These are phyloP conservation scores for Drosophila littoralis DNA, from an alignment of 1,140 invertebrate species.

Conservation along the genomic window DNA sequence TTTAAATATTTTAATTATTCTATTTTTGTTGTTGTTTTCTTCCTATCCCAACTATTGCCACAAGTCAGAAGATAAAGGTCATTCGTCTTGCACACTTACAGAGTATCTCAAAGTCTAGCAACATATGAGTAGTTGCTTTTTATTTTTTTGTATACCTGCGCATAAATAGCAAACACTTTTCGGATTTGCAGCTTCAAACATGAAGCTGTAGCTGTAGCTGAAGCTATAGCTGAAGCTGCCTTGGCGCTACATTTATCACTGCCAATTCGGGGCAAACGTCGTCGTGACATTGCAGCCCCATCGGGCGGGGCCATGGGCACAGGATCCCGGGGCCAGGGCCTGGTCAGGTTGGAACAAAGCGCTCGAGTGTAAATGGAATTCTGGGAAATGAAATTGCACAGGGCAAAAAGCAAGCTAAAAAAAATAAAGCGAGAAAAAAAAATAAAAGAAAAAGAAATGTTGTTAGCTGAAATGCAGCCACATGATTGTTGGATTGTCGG, in stretches of 20 bases:
- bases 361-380: slow-evolving; percentile 78
- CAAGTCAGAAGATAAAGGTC: neutral
- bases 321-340: neutral
- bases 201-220: slow-evolving; percentile 34
- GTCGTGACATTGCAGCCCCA: slow-evolving; percentile 54
- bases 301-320: slow-evolving; percentile 8
- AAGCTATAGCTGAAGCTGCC: slow-evolving; percentile 10
- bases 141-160: slow-evolving; percentile 60
- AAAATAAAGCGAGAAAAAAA: slow-evolving; percentile 16
- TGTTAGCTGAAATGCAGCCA: slow-evolving; percentile 65
- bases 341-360: slow-evolving; percentile 58
- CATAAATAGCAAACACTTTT: slow-evolving; percentile 81
- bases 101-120: neutral
- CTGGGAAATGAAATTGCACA: slow-evolving; percentile 71
- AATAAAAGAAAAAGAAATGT: slow-evolving; percentile 41
- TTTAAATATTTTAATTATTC: no score
- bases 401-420: slow-evolving; percentile 23
- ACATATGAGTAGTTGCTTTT: slow-evolving; percentile 23
- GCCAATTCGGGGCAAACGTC: slow-evolving; percentile 63
- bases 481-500: slow-evolving; percentile 55
- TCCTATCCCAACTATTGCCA: neutral
- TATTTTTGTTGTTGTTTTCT: no score
- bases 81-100: neutral
- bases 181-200: slow-evolving; percentile 62
- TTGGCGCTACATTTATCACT: slow-evolving; percentile 77